Percentiles rank a stretch among this genome's conserved stretches.
Evolutionary conservation across 1,140 invertebrate genomes (phyloP).

Genomic region (Drosophila paulistorum): DNA sequence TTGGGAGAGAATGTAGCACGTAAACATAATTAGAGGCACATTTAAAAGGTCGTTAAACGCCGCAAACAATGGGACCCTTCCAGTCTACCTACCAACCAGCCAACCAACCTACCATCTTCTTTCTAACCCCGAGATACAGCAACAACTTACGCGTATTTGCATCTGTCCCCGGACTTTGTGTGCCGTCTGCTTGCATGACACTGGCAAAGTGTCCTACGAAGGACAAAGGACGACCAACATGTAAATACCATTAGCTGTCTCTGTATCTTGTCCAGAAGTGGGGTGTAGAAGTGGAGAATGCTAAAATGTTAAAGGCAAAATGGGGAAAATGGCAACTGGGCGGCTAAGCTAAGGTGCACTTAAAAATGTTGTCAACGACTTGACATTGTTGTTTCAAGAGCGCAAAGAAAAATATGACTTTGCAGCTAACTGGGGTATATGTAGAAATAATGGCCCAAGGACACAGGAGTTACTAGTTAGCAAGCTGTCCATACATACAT

Average conservation of each 20-base stretch:
- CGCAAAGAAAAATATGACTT: slow-evolving; percentile 59
- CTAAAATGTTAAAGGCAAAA: not conserved
- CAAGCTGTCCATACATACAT: too few relatives aligned
- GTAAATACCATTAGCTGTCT: slow-evolving; percentile 69
- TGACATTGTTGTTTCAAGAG: slow-evolving; percentile 79
- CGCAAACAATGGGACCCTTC: slow-evolving; percentile 39
- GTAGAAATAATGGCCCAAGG: slow-evolving; percentile 46
- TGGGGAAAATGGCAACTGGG: slow-evolving; percentile 26
- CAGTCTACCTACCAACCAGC: slow-evolving; percentile 21
- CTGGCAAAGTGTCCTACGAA: slow-evolving; percentile 23
- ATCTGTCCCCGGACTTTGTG: slow-evolving; percentile 44
- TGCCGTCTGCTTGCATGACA: slow-evolving; percentile 34
- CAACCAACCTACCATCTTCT: too few relatives aligned
- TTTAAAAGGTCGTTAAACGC: slow-evolving; percentile 76
- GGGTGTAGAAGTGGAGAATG: not conserved
- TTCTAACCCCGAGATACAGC: slow-evolving; percentile 16
- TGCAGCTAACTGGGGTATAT: slow-evolving; percentile 49
- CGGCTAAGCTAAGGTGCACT: slow-evolving; percentile 50
- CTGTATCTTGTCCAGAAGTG: slow-evolving; percentile 33
- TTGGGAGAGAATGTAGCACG: slow-evolving; percentile 53
- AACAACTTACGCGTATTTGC: slow-evolving; percentile 64
- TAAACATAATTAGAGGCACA: slow-evolving; percentile 79
- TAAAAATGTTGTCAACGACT: slow-evolving; percentile 68
- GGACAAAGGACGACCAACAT: slow-evolving; percentile 41
- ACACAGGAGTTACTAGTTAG: slow-evolving; percentile 38